These are phyloP conservation scores for Calcarius lapponicus DNA, from an alignment of 2,797 vertebrate species.

Conservation along the genomic window DNA sequence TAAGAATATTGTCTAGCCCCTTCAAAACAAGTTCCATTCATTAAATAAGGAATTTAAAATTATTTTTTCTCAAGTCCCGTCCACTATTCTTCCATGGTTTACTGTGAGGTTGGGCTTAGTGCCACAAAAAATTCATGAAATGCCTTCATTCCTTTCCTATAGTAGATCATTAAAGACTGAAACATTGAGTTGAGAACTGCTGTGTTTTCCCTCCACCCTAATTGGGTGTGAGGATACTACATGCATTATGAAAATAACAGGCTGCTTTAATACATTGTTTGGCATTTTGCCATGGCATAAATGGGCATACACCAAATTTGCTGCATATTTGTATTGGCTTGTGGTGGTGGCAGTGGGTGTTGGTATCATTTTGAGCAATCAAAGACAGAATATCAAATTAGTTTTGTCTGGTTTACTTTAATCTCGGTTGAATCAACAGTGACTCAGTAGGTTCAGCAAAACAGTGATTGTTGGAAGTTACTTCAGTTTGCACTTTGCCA, in stretches of 20 bases:
- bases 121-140: neutral
- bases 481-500: neutral
- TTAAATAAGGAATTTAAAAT: neutral
- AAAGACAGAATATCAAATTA: neutral
- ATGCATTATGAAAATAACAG: neutral
- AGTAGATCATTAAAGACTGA: neutral
- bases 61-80: neutral
- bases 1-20: neutral
- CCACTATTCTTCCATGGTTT: neutral
- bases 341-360: neutral
- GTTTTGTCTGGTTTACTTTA: neutral
- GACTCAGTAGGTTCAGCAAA: neutral
- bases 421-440: neutral
- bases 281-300: neutral
- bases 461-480: neutral
- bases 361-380: neutral
- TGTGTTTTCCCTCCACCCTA: neutral
- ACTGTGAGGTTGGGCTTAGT: neutral
- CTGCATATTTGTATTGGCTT: neutral
- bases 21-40: neutral
- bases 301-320: neutral
- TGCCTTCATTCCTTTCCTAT: neutral
- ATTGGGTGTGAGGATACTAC: neutral
- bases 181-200: neutral
- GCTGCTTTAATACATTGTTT: neutral